Evolutionary conservation across 2,113 vertebrate species (phyloP).

Genomic region (Zingel zingel): DNA sequence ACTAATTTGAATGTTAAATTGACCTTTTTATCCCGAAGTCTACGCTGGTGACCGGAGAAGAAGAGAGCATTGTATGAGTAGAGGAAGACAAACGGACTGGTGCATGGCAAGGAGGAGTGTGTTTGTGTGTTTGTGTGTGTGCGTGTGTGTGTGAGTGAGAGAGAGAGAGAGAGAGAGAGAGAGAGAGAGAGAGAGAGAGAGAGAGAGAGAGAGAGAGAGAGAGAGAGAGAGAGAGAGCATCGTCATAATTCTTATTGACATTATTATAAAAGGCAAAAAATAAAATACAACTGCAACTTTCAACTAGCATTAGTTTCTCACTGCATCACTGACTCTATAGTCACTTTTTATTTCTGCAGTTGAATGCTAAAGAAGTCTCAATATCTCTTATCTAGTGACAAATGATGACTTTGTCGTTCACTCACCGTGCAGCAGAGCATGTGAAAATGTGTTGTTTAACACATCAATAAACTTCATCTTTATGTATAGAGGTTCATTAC

Average conservation of each 20-base stretch:
- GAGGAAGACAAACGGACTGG: conserved; percentile 7
- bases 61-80: neutral
- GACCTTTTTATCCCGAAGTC: neutral
- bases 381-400: neutral
- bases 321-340: neutral
- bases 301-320: neutral
- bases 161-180: neutral
- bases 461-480: neutral
- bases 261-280: neutral
- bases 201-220: neutral
- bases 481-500: neutral
- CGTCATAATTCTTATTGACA: neutral
- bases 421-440: neutral
- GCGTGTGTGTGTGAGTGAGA: neutral
- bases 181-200: neutral
- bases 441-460: neutral
- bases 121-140: neutral
- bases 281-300: neutral
- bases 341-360: neutral
- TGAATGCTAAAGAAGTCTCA: neutral
- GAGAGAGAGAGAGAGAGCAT: neutral
- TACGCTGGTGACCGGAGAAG: neutral
- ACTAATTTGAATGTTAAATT: neutral
- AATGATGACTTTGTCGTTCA: neutral
- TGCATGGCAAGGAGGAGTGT: conserved; percentile 23